phyloP scores from a whole-genome alignment of 1,140 invertebrate genomes.

The Paraescarpia echinospica region DNA sequence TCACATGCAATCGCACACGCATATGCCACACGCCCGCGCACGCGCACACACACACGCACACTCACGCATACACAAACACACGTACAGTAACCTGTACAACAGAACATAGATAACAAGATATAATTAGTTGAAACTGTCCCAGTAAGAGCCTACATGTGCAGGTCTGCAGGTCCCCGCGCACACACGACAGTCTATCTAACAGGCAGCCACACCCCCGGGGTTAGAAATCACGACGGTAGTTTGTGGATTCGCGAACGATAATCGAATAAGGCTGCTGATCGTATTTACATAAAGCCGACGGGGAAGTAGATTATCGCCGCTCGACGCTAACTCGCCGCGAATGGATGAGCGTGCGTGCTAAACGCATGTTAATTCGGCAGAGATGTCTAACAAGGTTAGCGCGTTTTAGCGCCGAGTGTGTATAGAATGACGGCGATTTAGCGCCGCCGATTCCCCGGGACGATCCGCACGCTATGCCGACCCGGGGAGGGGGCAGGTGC shows the following conservation, averaged over 20 bases:
- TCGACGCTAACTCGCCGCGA: not conserved
- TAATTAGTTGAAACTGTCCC: no score
- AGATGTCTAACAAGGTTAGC: not conserved
- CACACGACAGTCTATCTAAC: not conserved
- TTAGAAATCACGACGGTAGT: not conserved
- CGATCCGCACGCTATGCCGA: not conserved
- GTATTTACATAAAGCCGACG: conserved; percentile 5
- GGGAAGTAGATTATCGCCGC: conserved; percentile 3
- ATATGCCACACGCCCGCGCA: no score
- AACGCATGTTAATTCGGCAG: not conserved
- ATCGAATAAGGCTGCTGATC: not conserved
- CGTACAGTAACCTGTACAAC: no score
- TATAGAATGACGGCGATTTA: not conserved
- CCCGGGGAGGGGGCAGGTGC: not conserved
- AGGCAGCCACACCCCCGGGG: not conserved
- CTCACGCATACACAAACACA: no score
- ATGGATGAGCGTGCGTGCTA: not conserved
- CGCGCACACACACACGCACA: not conserved
- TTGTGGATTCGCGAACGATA: not conserved
- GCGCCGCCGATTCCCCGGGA: not conserved
- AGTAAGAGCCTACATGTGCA: no score
- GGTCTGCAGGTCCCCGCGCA: no score
- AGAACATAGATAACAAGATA: no score
- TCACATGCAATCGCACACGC: not conserved
- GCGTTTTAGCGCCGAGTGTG: not conserved